Evolutionary conservation across 1,140 invertebrate species (phyloP).

Genomic region (Heliconius hermathena): DNA sequence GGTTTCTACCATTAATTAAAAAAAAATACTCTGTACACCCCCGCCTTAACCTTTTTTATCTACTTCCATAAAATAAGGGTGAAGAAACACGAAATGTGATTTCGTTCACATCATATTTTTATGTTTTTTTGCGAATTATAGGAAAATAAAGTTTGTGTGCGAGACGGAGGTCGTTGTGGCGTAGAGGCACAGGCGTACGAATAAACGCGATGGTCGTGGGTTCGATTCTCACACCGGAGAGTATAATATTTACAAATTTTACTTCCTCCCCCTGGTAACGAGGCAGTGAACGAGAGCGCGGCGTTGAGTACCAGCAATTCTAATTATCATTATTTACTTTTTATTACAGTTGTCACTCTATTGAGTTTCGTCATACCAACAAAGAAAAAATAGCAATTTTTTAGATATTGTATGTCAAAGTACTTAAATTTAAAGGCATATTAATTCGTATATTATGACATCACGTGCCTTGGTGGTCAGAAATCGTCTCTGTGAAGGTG

Average conservation of each 20-base stretch:
- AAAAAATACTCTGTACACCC: background rate
- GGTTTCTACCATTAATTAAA: background rate
- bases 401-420: background rate
- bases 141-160: no score
- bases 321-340: background rate
- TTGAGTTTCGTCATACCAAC: conserved; percentile 35
- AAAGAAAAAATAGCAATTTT: conserved; percentile 21
- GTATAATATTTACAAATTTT: background rate
- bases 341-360: conserved; percentile 28
- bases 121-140: no score
- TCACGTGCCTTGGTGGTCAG: background rate
- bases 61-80: conserved; percentile 7
- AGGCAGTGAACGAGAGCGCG: background rate
- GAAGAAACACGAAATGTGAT: background rate
- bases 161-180: no score
- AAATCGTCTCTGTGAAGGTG: no score
- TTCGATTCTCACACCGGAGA: no score
- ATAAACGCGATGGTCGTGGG: no score
- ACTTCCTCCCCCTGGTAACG: background rate
- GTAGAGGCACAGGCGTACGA: no score
- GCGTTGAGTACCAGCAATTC: background rate
- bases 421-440: background rate
- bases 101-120: background rate
- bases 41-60: background rate
- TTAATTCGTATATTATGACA: background rate